Base-by-base conservation (phyloP, 2,888 invertebrate genomes). In the Drosophila melanosoma region DNA sequence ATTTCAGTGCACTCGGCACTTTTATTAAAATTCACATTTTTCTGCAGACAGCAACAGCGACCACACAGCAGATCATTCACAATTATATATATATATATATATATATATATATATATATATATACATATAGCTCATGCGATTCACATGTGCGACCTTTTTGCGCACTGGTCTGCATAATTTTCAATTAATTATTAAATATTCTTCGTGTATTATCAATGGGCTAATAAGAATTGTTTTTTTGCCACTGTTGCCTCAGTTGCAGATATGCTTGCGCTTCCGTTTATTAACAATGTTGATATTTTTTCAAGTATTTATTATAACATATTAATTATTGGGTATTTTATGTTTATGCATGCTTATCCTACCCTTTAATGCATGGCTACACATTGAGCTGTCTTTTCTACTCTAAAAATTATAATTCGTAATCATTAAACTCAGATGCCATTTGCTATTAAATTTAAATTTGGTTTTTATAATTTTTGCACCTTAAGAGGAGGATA, bases 171-270 rank as follows among this genome's bases (percentile, higher is more conserved):
- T 85, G 83, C 79, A 86, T 83, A 81, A 86, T 86, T 83, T 82
- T 76, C 76, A 84, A 83, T 86, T 79, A 83, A 86, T 83, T 77
- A 84, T 86, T 83, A 77, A 86, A 79, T 79, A 71, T 78, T 63
- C 76, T 80, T 71, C 83, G 53, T 80, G 82, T 82, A 79, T 84
- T 82, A 82, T 79, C 82, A 73, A 70, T 74, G 82, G 82, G 74
- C 85, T 85, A 85, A 79, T 77, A 82, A 79, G 79, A 64, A 83
- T 40, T 65, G 70, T 71, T 70, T 56, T 69, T n/a, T n/a, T 66
- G 66, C 51, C 48, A 52, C 29, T 63, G 29, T 29, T 52, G 36
- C 32, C 49, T 45, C 54, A 69, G 68, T 48, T 64, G 69, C 57
- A 70, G 80, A 81, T 80, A 72, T 78, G 73, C 65, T 66, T 63